Evolutionary conservation across 1,140 invertebrate species (phyloP).

Genomic region (Dryas iulia): DNA sequence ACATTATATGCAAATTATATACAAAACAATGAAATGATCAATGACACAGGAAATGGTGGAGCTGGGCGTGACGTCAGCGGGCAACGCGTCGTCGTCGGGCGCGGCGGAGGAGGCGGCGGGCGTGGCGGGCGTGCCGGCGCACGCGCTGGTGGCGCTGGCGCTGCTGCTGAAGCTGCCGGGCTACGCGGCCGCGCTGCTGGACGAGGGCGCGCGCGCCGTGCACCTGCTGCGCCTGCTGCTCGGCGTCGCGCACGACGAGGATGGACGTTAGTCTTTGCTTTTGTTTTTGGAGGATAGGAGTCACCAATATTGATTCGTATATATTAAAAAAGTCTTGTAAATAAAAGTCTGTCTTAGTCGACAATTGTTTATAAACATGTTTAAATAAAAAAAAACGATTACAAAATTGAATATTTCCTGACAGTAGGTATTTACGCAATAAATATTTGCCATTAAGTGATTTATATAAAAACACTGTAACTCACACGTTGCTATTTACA

Average conservation of each 20-base stretch:
- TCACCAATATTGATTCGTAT: no score
- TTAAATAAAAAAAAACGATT: no score
- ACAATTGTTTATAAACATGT: no score
- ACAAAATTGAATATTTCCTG: no score
- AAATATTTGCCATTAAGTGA: no score
- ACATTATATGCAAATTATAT: no score
- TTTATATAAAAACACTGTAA: no score
- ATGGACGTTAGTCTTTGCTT: conserved; percentile 87
- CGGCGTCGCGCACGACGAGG: conserved; percentile 94
- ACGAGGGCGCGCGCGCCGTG: conserved; percentile 90
- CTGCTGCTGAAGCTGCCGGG: conserved; percentile 92
- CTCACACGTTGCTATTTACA: no score
- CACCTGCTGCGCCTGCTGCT: conserved; percentile 91
- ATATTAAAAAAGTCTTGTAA: no score
- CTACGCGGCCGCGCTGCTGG: conserved; percentile 92
- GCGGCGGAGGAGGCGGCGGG: conserved; percentile 78
- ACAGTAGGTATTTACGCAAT: no score
- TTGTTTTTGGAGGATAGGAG: background rate
- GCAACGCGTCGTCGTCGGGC: conserved; percentile 82
- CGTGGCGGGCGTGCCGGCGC: conserved; percentile 86
- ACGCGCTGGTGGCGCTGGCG: conserved; percentile 94
- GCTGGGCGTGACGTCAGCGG: conserved; percentile 44
- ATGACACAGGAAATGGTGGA: conserved; percentile 74
- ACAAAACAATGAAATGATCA: no score
- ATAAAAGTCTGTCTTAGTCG: no score